Evolutionary conservation across 53 echinoderm and acorn worm species (phyloP), one percentile per base, ranked within the genome.

Genomic region (Echinometra lucunter): DNA sequence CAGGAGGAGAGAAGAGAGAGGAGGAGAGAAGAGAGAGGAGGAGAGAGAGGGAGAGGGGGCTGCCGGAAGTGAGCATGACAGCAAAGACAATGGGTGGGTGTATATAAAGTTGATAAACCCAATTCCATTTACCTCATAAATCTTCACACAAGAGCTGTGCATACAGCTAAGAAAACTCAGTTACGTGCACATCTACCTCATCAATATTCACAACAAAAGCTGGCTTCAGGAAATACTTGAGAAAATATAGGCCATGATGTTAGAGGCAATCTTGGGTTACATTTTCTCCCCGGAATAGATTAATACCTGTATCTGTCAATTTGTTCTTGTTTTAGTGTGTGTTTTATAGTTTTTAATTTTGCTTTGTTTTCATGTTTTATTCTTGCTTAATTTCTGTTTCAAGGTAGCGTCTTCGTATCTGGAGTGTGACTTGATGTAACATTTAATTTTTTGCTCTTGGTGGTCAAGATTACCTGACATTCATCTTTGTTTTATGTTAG

Each of bases 31-130:
- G n/a, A n/a, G n/a, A n/a, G n/a, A 74, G 74, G n/a, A 74, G 74
- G 78, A 42, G 19, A 21, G 6, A 5, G 28, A 23, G 42, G 40
- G 16, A 38, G 37, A 78, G 34, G 11, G 69, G 32, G 69, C 67
- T 30, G 67, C 32, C 67, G 69, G 69, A 69, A 69, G 69, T 34
- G 30, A 30, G 25, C 69, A 69, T 34, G 42, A 78, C 42, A 18
- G 18, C 18, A 38, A 38, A 78, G 78, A 78, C 78, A 78, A 78
- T 78, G 42, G 78, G 78, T 42, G 78, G 38, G 78, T 78, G 78
- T 78, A n/a, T n/a, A n/a, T n/a, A 40, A 4, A 78, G 78, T 42
- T 21, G 42, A 78, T 38, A 78, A 78, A 38, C 0, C 78, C 78
- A 78, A 75, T 75, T 19, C 21, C 38, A 78, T 42, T 13, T 53